These are phyloP conservation scores for Cephalopterus ornatus DNA, from an alignment of 2,113 vertebrate species.

Conservation along the genomic window DNA sequence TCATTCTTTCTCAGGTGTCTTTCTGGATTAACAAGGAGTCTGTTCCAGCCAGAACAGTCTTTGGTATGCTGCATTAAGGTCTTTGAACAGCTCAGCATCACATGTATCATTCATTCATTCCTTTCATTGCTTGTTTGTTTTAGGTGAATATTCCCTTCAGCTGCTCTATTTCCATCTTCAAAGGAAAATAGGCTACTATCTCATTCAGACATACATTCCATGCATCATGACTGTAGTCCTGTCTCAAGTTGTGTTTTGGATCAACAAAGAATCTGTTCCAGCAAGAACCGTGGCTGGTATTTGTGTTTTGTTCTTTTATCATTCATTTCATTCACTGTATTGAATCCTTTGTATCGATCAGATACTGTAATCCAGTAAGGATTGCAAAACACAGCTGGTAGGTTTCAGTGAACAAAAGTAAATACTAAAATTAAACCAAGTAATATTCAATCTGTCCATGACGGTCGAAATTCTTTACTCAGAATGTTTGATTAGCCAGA, in stretches of 20 bases:
- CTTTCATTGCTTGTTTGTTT: conserved; percentile 39
- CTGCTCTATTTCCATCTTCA: conserved; percentile 61
- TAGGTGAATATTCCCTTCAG: conserved; percentile 60
- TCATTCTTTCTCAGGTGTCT: conserved; percentile 94
- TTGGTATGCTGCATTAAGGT: conserved; percentile 79
- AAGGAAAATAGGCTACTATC: conserved; percentile 82
- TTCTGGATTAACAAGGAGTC: conserved; percentile 99
- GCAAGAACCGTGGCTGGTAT: conserved; percentile 81
- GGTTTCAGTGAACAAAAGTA: not conserved
- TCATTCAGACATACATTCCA: conserved; percentile 83
- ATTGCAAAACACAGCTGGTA: not conserved
- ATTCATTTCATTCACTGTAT: not conserved
- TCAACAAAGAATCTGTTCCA: conserved; percentile 86
- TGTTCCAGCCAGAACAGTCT: conserved; percentile 93
- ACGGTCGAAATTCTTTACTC: not conserved
- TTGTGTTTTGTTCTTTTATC: not conserved
- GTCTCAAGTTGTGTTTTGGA: conserved; percentile 85
- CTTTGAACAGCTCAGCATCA: not conserved
- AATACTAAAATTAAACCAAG: not conserved
- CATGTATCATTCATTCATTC: not conserved
- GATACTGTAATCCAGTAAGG: not conserved
- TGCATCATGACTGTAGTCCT: conserved; percentile 84
- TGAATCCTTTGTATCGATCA: not conserved
- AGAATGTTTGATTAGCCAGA: not conserved
- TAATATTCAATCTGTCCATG: not conserved